These are phyloP conservation scores for Colletes latitarsis DNA, from an alignment of 1,140 invertebrate species.

Conservation along the genomic window DNA sequence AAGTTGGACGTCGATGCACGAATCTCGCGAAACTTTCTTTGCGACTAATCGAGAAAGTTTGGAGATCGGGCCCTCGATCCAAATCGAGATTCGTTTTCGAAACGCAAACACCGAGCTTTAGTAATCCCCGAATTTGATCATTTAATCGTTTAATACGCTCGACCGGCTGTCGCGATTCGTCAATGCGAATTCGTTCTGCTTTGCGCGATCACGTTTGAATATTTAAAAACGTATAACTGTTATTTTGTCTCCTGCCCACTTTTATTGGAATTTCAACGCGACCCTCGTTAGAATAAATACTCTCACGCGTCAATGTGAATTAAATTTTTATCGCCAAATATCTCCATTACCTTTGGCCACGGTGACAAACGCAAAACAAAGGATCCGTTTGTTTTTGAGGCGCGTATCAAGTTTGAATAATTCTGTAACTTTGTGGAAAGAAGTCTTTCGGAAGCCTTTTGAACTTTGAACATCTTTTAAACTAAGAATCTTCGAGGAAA, in stretches of 20 bases:
- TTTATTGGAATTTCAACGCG: background rate
- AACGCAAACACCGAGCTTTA: background rate
- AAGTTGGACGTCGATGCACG: background rate
- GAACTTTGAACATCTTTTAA: no score
- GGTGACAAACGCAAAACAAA: no score
- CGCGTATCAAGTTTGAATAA: no score
- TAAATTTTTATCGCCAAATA: no score
- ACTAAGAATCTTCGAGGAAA: no score
- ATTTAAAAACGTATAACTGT: background rate
- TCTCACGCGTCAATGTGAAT: background rate
- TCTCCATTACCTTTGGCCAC: no score
- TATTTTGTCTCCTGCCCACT: background rate
- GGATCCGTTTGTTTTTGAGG: no score
- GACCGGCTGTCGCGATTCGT: background rate
- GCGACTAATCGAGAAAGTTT: slow-evolving; percentile 13
- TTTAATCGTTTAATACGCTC: background rate
- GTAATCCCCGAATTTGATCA: background rate
- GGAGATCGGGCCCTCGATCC: slow-evolving; percentile 12
- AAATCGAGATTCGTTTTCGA: slow-evolving; percentile 11
- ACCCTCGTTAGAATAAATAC: background rate
- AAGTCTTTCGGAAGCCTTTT: no score
- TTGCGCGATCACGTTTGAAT: background rate
- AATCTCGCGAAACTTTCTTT: background rate
- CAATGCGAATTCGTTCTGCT: background rate
- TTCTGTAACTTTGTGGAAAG: no score